Base-by-base conservation (phyloP, 2,888 invertebrate species). In the Meteorus colon region DNA sequence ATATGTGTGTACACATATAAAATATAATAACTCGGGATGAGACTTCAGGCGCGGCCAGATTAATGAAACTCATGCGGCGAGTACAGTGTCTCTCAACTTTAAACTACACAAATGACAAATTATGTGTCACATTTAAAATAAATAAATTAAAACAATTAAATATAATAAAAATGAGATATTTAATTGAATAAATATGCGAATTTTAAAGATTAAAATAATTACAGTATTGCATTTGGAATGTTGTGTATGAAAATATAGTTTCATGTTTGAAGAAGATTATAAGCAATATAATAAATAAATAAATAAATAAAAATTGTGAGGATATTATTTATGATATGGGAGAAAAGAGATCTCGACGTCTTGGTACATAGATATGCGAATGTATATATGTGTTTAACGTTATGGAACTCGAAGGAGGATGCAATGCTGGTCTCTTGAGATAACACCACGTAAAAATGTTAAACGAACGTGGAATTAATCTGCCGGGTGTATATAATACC, bases 11-110 rank as follows among this genome's bases (percentile, higher is more conserved):
- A 24, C 63, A 73, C 31, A 75, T 31, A 73, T 69, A 41, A 75
- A 67, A 73, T 34, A 71, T 67, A 31, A 71, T 73, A 41, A 51
- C 37, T 41, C 59, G 69, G 69, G 82, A 82, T 81, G 82, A 82
- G 80, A 81, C 82, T 80, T 78, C 82, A 86, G 85, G 86, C 86
- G 85, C 84, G 86, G 85, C 83, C 86, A 83, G 84, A 87, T 86
- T 87, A 87, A 87, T 85, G 87, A 85, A 87, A 85, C 84, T 85
- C 83, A 82, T 79, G 81, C 77, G 82, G 77, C 55, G 55, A 78
- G 76, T 78, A 78, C 85, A 81, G 86, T 76, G 76, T 67, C 51
- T 80, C 83, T 86, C 86, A 84, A 81, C 76, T 74, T 73, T 71
- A 59, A 29, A 51, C 19, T 10, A 14, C 24, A 12, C 63, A 19